These are phyloP conservation scores for Sebastes schlegelii DNA, from an alignment of 2,113 vertebrate species.

Conservation along the genomic window DNA sequence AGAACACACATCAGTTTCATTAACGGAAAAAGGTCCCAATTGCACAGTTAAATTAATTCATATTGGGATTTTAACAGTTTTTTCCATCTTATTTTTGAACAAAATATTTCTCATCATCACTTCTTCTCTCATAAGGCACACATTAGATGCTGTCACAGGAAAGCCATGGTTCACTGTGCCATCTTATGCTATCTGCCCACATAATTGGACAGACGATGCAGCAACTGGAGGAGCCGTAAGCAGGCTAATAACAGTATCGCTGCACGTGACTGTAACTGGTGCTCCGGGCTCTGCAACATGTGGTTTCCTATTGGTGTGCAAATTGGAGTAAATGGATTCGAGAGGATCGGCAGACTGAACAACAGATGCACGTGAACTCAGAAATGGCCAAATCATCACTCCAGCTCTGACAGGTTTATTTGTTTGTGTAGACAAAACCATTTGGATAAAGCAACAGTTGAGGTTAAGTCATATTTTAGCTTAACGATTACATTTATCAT, in stretches of 20 bases:
- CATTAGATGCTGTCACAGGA: constrained; percentile 2
- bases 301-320: constrained; percentile 21
- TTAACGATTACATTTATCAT: background rate
- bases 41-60: constrained; percentile 6
- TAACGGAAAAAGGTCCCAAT: background rate
- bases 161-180: constrained; percentile 2
- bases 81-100: background rate
- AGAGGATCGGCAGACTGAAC: constrained; percentile 7
- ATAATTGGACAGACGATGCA: constrained; percentile 19
- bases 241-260: constrained; percentile 12
- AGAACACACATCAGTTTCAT: background rate
- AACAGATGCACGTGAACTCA: constrained; percentile 6
- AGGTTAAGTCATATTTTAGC: background rate
- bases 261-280: constrained; percentile 1
- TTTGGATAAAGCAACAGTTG: background rate
- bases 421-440: background rate
- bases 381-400: constrained; percentile 6
- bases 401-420: background rate
- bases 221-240: background rate
- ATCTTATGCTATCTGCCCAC: background rate
- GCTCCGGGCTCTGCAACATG: constrained; percentile 21
- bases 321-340: constrained; percentile 26
- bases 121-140: background rate
- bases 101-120: constrained; percentile 1
- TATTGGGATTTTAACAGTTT: background rate